phyloP scores from a whole-genome alignment of 1,140 invertebrate genomes.

The Drosophila kikkawai region DNA sequence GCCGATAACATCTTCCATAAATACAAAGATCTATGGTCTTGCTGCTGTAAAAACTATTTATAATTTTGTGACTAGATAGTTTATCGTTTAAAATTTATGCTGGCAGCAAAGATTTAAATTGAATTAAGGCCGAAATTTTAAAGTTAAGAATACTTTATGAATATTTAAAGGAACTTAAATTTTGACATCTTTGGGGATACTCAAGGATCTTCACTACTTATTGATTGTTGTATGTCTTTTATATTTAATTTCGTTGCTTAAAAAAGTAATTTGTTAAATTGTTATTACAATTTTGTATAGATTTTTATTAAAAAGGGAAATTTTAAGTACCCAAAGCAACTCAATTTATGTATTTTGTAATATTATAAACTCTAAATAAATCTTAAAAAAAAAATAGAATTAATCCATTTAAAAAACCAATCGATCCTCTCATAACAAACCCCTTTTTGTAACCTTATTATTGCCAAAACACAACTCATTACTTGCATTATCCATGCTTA shows the following conservation, averaged over 20 bases:
- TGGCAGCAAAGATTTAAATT: background rate
- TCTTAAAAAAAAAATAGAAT: too few relatives aligned
- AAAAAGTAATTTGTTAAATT: too few relatives aligned
- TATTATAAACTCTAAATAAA: too few relatives aligned
- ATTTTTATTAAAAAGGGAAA: too few relatives aligned
- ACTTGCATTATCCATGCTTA: slow-evolving; percentile 6
- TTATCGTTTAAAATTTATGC: background rate
- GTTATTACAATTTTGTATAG: too few relatives aligned
- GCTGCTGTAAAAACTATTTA: slow-evolving; percentile 2
- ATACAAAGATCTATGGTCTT: slow-evolving; percentile 16
- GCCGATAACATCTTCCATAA: slow-evolving; percentile 33
- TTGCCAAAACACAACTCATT: slow-evolving; percentile 25
- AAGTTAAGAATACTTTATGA: background rate
- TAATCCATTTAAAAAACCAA: too few relatives aligned
- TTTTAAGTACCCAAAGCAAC: too few relatives aligned
- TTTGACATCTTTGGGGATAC: too few relatives aligned
- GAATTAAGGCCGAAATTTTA: background rate
- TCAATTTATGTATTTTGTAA: too few relatives aligned
- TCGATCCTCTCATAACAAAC: background rate
- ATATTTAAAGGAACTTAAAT: background rate
- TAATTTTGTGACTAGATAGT: background rate
- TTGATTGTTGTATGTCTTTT: too few relatives aligned
- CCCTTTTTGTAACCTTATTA: background rate
- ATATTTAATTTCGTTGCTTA: too few relatives aligned
- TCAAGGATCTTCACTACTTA: too few relatives aligned